Base-by-base conservation (phyloP, 2,888 invertebrate genomes). In the Chymomyza amoena region DNA sequence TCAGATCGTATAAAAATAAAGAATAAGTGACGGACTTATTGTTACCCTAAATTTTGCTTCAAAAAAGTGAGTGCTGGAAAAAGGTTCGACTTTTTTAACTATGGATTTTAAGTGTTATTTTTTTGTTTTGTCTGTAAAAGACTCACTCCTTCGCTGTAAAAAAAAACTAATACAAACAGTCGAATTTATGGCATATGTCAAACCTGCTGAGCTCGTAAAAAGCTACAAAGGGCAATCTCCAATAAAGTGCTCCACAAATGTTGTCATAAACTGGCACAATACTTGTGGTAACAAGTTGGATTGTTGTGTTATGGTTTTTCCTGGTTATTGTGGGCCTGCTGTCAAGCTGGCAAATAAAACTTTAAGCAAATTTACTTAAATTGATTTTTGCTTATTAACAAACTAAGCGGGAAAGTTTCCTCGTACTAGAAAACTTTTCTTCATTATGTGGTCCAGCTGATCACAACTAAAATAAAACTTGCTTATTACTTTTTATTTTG, bases 141-240 rank as follows among this genome's bases (percentile, higher is more conserved):
- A 25, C 16, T 50, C 25, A 25, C 25, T 25, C 2, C 25, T 25
- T 25, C 25, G 3, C 25, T 70, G 13, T 57, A 85, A 82, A 82
- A 85, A 82, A 82, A 79, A 77, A 82, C 74, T 25, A 25, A 25
- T 25, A 25, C 25, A 25, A 25, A 25, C 67, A 6, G 80, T 9
- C 36, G 83, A 82, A 85, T 82, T 82, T 82, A 82, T 82, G 83
- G 81, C 82, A 85, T 81, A 82, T 80, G 82, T 79, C 79, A 80
- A 84, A 71, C 85, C 59, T 25, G 59, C 0, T 4, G 32, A 15
- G 67, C 68, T 72, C 76, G 73, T 79, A 73, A 60, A 70, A 66
- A 62, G 57, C 68, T 73, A 69, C 13, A 63, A 64, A 51, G 60
- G 61, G 57, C 73, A 77, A 56, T 61, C 69, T 70, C 75, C 75